These are phyloP conservation scores for Drosophila equinoxialis DNA, from an alignment of 1,140 invertebrate species.

Conservation along the genomic window DNA sequence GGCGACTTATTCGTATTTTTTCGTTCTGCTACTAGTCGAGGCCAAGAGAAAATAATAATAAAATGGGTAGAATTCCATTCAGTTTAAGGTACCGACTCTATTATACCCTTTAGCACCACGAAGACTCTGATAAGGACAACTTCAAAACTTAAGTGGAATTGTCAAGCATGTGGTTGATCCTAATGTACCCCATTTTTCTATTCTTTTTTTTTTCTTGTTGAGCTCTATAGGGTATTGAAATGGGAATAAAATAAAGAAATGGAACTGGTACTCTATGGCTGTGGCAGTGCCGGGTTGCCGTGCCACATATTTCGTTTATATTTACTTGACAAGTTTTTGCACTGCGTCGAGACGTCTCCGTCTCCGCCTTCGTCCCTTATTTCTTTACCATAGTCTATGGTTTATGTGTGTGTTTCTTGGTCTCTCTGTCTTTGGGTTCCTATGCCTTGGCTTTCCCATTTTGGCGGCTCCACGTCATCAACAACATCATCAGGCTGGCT, in stretches of 20 bases:
- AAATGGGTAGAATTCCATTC: conserved; percentile 33
- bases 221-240: neutral
- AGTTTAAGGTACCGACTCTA: neutral
- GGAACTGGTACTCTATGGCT: conserved; percentile 41
- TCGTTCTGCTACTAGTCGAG: conserved; percentile 16
- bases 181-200: neutral
- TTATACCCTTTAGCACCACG: neutral
- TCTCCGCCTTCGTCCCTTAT: neutral
- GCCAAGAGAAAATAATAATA: conserved; percentile 73
- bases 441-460: conserved; percentile 58
- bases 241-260: conserved; percentile 73
- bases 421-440: conserved; percentile 50
- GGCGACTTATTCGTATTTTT: conserved; percentile 40
- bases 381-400: conserved; percentile 8
- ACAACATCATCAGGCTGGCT: conserved; percentile 72
- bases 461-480: conserved; percentile 73
- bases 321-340: conserved; percentile 80
- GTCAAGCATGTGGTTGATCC: neutral
- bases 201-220: neutral
- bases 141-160: no score
- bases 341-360: conserved; percentile 67
- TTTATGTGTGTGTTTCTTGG: conserved; percentile 26
- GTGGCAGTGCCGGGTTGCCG: conserved; percentile 67
- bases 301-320: conserved; percentile 80
- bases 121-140: no score